A percentile compares a stretch with the other conserved stretches of the same genome.
Evolutionary conservation across 2,888 invertebrate genomes (phyloP).

Genomic region (Trileptium ribeirensis): DNA sequence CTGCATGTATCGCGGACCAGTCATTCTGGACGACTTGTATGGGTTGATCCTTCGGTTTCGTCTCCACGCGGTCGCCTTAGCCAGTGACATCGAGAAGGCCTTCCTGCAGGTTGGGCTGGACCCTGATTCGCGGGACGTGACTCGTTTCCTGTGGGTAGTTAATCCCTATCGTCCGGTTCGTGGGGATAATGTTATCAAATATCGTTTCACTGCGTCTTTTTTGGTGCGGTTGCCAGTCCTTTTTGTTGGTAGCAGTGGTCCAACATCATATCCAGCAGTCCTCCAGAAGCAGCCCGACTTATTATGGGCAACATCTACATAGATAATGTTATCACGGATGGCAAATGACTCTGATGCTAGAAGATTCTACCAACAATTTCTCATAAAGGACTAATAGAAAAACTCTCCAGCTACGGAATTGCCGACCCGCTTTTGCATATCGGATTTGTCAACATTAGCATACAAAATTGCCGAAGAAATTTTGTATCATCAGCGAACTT

Average conservation of each 20-base stretch:
- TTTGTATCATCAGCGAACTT: too few species aligned
- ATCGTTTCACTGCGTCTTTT: constrained; percentile 37
- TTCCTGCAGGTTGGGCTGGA: constrained; percentile 36
- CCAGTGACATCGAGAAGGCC: not conserved
- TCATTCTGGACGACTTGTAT: constrained; percentile 24
- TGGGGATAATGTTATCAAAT: constrained; percentile 28
- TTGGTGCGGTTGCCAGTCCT: constrained; percentile 33
- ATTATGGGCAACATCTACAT: not conserved
- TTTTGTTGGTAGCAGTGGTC: constrained; percentile 30
- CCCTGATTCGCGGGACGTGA: constrained; percentile 27
- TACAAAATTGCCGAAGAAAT: too few species aligned
- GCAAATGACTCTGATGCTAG: not conserved
- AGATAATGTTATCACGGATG: not conserved
- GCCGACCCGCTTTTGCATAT: too few species aligned
- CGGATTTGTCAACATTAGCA: too few species aligned
- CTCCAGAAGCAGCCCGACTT: not conserved
- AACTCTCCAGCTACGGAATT: too few species aligned
- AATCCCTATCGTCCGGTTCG: not conserved
- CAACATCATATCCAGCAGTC: constrained; percentile 16
- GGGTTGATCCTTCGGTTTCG: constrained; percentile 31
- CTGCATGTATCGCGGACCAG: constrained; percentile 32
- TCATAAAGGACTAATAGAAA: too few species aligned
- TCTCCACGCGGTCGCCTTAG: constrained; percentile 26
- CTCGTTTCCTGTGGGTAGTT: not conserved
- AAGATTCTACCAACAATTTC: not conserved